Base-by-base conservation (phyloP, 2,888 invertebrate species). In the Dicranocentrus wangi region DNA sequence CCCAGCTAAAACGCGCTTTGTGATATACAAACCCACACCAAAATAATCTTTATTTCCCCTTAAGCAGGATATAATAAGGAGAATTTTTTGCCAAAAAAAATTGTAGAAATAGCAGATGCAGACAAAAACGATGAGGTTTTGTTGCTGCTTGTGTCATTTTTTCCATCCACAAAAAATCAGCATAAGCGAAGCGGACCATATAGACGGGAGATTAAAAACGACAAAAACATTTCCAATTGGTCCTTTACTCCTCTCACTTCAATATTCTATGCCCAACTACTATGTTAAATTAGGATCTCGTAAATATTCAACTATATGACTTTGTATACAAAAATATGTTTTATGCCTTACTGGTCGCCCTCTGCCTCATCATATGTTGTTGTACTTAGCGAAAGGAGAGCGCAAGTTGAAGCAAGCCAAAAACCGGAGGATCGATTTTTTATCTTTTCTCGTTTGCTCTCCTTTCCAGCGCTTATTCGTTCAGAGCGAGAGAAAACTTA, bases 341-440 rank as follows among this genome's bases (percentile, higher is more conserved):
- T 32, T 32, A 32, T 32, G 10, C 32, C 3, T 32, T 32, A 3
- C 5, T 32, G 32, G 32, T 32, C 32, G 32, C n/a, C n/a, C n/a
- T n/a, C n/a, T n/a, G n/a, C n/a, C n/a, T 32, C 32, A 32, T 32
- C 32, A 32, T 32, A 32, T 32, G 5, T 10, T 7, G 3, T 32
- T 32, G 10, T 32, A 32, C 32, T 32, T 32, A 39, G 61, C 28
- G 39, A 61, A n/a, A 61, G 15, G 21, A 28, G 19, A n/a, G 23
- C 2, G 32, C 8, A 15, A 2, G 61, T 19, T 17, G 28, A 65
- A 75, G 58, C 66, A 66, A 63, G 53, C 63, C 72, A 68, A 76
- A 68, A 68, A 65, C 28, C 55, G 58, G 55, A 65, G 75, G 66
- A 76, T 76, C 76, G 76, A 76, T 76, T 76, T 76, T 71, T 65